These are phyloP conservation scores for Chiridota heheva DNA, from an alignment of 35 echinoderm and acorn worm genomes.

Conservation along the genomic window DNA sequence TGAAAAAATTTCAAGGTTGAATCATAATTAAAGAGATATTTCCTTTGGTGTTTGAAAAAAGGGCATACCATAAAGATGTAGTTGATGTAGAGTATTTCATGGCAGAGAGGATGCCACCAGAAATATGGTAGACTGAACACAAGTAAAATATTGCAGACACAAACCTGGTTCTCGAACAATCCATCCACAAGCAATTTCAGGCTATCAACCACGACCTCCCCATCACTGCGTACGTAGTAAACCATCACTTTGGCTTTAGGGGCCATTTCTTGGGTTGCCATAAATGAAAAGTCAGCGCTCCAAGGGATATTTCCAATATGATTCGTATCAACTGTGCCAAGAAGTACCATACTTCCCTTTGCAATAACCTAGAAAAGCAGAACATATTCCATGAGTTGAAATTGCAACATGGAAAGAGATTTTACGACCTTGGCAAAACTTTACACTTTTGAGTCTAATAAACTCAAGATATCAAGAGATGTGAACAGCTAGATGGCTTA, in stretches of 20 bases:
- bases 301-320: too few species aligned
- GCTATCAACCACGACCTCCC: conserved; percentile 73
- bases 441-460: too few species aligned
- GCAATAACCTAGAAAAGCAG: conserved; percentile 57
- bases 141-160: background rate
- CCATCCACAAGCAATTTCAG: conserved; percentile 68
- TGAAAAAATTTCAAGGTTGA: too few species aligned
- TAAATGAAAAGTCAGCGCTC: too few species aligned
- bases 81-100: too few species aligned
- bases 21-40: too few species aligned
- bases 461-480: too few species aligned
- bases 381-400: background rate
- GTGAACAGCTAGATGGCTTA: too few species aligned
- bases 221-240: conserved; percentile 47
- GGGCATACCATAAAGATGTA: too few species aligned
- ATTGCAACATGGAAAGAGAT: background rate
- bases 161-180: conserved; percentile 77
- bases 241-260: conserved; percentile 72
- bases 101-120: background rate
- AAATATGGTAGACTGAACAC: background rate
- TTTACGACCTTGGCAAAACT: too few species aligned
- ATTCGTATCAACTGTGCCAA: conserved; percentile 7
- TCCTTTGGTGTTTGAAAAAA: too few species aligned
- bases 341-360: conserved; percentile 59
- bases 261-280: too few species aligned